phyloP scores from a whole-genome alignment of 2,888 invertebrate species.

The Mimumesa dahlbomi region DNA sequence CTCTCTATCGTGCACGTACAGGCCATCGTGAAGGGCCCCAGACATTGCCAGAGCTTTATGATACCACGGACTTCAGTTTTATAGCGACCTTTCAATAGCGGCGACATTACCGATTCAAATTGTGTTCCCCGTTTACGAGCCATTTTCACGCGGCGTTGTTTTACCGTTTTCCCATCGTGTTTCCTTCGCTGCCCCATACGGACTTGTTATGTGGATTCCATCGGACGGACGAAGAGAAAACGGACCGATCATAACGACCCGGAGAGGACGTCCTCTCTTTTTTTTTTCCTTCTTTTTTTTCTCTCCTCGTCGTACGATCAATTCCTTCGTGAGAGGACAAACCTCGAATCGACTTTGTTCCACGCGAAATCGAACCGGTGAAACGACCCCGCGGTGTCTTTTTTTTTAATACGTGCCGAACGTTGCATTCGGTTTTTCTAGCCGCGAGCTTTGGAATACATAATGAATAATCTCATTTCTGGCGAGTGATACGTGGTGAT shows the following conservation, averaged over 20 bases:
- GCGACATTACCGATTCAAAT: conserved; percentile 69
- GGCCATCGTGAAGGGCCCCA: conserved; percentile 27
- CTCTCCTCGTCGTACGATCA: neutral
- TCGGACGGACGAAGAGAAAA: conserved; percentile 32
- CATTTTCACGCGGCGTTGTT: conserved; percentile 65
- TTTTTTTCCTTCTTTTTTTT: no score
- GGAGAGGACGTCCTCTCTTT: conserved; percentile 12
- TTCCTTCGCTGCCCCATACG: conserved; percentile 22
- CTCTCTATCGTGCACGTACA: conserved; percentile 17
- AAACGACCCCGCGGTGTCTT: conserved; percentile 17
- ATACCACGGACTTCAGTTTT: conserved; percentile 57
- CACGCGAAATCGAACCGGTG: conserved; percentile 18
- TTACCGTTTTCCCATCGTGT: conserved; percentile 54
- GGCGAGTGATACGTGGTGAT: no score
- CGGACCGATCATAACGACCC: conserved; percentile 36
- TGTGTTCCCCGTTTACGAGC: conserved; percentile 69
- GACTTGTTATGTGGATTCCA: conserved; percentile 23
- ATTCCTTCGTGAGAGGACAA: conserved; percentile 7
- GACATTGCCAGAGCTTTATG: conserved; percentile 58
- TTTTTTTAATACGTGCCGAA: conserved; percentile 8
- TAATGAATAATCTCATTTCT: no score
- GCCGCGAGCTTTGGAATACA: no score
- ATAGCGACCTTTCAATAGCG: conserved; percentile 69
- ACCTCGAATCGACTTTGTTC: conserved; percentile 27
- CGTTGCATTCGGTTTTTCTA: no score